Conservation (phyloP, 2,888 invertebrate species). For the Hofmannophila pseudospretella region DNA sequence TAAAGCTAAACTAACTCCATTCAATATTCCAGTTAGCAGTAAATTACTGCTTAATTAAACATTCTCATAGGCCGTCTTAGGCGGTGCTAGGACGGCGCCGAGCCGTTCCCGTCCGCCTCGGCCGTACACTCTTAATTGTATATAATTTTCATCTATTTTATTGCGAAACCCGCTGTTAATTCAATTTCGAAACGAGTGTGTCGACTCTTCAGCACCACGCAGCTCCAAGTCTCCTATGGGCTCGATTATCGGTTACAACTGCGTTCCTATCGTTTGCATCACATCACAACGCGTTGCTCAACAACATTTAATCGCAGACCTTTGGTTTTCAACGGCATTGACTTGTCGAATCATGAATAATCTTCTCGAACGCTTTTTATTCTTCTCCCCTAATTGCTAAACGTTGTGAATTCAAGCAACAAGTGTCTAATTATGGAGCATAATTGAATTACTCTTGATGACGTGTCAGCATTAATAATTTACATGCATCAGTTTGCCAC, state of each 20-base stretch:
- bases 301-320: conserved; percentile 25
- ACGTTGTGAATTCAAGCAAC: conserved; percentile 14
- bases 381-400: conserved; percentile 19
- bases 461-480: conserved; percentile 18
- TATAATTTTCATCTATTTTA: conserved; percentile 41
- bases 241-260: conserved; percentile 30
- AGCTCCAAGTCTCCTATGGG: conserved; percentile 16
- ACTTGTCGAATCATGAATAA: conserved; percentile 27
- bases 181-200: conserved; percentile 31
- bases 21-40: conserved; percentile 43
- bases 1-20: conserved; percentile 28
- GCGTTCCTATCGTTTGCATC: conserved; percentile 28
- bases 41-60: conserved; percentile 56
- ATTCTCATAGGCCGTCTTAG: conserved; percentile 29
- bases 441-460: conserved; percentile 24
- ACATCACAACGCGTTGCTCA: conserved; percentile 31
- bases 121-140: conserved; percentile 32
- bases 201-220: conserved; percentile 6
- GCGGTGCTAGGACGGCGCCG: conserved; percentile 22
- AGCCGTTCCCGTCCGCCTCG: conserved; percentile 19
- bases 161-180: conserved; percentile 31
- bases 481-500: conserved; percentile 13
- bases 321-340: conserved; percentile 24
- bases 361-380: conserved; percentile 10
- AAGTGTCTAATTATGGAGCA: conserved; percentile 22